Base-by-base conservation (phyloP, 2,113 vertebrate genomes). In the Ascaphus truei region DNA sequence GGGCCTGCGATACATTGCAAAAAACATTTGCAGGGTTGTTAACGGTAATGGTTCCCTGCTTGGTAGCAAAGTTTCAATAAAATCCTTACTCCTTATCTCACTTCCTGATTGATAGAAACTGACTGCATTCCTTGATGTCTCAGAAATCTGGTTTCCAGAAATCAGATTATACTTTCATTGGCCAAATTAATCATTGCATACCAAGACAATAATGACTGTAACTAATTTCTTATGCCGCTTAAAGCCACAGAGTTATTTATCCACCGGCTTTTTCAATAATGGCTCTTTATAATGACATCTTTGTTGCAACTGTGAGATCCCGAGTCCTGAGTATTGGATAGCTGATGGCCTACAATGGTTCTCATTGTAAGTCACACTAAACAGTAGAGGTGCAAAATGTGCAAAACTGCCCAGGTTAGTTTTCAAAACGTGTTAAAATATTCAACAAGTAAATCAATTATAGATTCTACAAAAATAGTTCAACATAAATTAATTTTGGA, bases 41-140 rank as follows among this genome's bases (percentile, higher is more conserved):
- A 62, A 41, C 13, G 26, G 59, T 62, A 47, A 47, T 47, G 26
- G 33, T 41, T 48, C 39, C 41, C 18, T 1, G 5, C 63, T 75
- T 88, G 84, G 86, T 85, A 76, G 80, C 68, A 68, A 1, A 87
- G 85, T 89, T 89, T 87, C n/a, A n/a, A n/a, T n/a, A 88, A 85
- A 83, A 90, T 89, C 83, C 85, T 75, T 82, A 56, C 69, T 79
- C 76, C 89, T 91, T 89, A 92, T 91, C 89, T 90, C 74, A 66
- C 82, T 83, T 85, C 83, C 83, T 88, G 87, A 87, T 86, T 78
- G 84, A 88, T 83, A 79, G 83, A 78, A 83, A 83, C 75, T 71
- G 76, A 76, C 77, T 80, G 76, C 76, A 85, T 81, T 76, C 72
- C 59, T 62, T 47, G 41, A 62, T 33, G 41, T 62, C 41, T 31